Evolutionary conservation across 2,888 invertebrate genomes (phyloP).

Genomic region (Plebejus argus): DNA sequence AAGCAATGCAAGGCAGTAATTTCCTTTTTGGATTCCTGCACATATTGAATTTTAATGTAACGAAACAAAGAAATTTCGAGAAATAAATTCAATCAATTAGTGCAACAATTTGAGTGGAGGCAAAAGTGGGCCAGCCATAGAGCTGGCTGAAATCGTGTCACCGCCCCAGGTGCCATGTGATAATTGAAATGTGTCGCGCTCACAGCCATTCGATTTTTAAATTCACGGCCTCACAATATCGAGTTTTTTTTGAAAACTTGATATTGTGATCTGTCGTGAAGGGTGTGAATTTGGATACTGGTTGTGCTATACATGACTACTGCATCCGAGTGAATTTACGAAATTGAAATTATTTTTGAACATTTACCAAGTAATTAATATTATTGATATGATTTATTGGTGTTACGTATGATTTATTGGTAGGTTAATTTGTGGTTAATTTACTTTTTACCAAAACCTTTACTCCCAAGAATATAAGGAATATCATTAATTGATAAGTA

Average conservation of each 20-base stretch:
- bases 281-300: background rate
- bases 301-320: no score
- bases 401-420: no score
- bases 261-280: background rate
- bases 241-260: background rate
- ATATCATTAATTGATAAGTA: background rate
- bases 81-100: slow-evolving; percentile 18
- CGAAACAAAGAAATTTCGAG: background rate
- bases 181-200: slow-evolving; percentile 29
- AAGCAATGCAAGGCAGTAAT: background rate
- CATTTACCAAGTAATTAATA: no score
- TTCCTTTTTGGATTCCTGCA: background rate
- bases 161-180: slow-evolving; percentile 3
- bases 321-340: background rate
- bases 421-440: no score
- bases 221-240: background rate
- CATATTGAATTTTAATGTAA: background rate
- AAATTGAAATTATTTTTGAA: background rate
- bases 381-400: no score
- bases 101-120: slow-evolving; percentile 23
- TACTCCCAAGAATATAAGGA: background rate
- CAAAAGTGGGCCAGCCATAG: slow-evolving; percentile 27
- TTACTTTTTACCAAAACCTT: no score
- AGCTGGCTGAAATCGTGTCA: slow-evolving; percentile 17
- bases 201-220: slow-evolving; percentile 11